Percentiles rank a stretch among this genome's conserved stretches.
phyloP scores from a whole-genome alignment of 2,797 vertebrate species.

The Scomberomorus guttatus region DNA sequence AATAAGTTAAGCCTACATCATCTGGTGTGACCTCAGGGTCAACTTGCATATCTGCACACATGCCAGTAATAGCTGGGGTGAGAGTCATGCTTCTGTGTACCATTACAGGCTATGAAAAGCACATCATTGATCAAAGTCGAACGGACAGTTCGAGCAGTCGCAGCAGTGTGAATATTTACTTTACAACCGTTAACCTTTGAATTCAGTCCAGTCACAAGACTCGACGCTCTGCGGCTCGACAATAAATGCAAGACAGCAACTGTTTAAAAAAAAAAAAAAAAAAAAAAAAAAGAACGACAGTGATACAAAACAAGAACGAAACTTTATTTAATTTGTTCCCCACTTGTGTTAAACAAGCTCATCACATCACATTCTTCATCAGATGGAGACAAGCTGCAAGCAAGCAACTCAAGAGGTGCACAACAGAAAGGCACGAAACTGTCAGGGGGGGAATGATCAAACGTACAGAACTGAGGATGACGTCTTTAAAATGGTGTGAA shows the following conservation, averaged over 20 bases:
- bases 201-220: slow-evolving; percentile 3
- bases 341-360: slow-evolving; percentile 76
- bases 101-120: slow-evolving; percentile 50
- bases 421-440: slow-evolving; percentile 83
- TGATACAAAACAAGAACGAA: slow-evolving; percentile 82
- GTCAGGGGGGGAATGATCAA: slow-evolving; percentile 24
- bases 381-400: slow-evolving; percentile 74
- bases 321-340: slow-evolving; percentile 84
- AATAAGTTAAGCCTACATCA: background rate
- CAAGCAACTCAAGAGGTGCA: slow-evolving; percentile 69
- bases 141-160: slow-evolving; percentile 1
- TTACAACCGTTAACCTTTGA: slow-evolving; percentile 13
- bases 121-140: slow-evolving; percentile 29
- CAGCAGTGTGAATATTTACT: background rate
- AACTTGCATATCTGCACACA: background rate
- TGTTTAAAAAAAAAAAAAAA: slow-evolving; percentile 19
- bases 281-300: slow-evolving; percentile 61
- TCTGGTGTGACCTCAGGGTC: background rate
- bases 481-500: slow-evolving; percentile 1
- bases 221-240: too few relatives aligned
- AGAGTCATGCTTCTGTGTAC: background rate
- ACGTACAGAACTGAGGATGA: slow-evolving; percentile 32
- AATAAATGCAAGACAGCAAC: background rate
- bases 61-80: background rate
- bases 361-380: slow-evolving; percentile 77